Evolutionary conservation across 1,140 invertebrate species (phyloP), one percentile per base, ranked within the genome.

Genomic region (Drosophila carrolli): DNA sequence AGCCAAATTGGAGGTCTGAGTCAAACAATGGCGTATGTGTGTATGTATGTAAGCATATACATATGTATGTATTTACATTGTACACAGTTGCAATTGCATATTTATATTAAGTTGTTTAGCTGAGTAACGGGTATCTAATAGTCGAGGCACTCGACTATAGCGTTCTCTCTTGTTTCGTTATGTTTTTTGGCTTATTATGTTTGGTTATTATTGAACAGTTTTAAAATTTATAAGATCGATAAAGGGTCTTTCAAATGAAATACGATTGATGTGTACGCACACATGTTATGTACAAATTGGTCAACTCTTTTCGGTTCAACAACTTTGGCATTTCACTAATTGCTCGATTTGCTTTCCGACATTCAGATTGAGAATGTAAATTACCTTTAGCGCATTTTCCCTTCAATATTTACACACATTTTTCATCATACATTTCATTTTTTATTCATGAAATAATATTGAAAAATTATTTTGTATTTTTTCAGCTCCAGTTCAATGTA

Each of bases 401-500:
- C 13, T 10, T 4, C 6, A 10, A 29, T 43, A 13, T 27, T 35
- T 55, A 35, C 38, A 8, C 27, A 54, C n/a, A 14, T 38, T 48
- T 13, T 27, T 48, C 9, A 27, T 35, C 1, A 35, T 14, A 5
- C 6, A n/a, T n/a, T n/a, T n/a, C n/a, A 23, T 16, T 46, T 46
- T 37, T 46, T 11, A 38, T 59, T 32, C 9, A 65, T 58, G 11
- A 23, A 46, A 29, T 19, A 38, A 47, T 46, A 56, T 46, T 56
- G 3, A 46, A n/a, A 19, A 11, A 38, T 29, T 7, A 23, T 41
- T 50, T 43, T 5, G n/a, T 73, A 40, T 60, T 51, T 35, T 37
- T 53, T n/a, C 48, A 72, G 47, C 40, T 72, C 19, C 35, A 23
- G 46, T 53, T 68, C 9, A 53, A 61, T 53, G 40, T 61, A 46